Base-by-base conservation (phyloP, 2,113 vertebrate genomes). In the Percina caprodes region DNA sequence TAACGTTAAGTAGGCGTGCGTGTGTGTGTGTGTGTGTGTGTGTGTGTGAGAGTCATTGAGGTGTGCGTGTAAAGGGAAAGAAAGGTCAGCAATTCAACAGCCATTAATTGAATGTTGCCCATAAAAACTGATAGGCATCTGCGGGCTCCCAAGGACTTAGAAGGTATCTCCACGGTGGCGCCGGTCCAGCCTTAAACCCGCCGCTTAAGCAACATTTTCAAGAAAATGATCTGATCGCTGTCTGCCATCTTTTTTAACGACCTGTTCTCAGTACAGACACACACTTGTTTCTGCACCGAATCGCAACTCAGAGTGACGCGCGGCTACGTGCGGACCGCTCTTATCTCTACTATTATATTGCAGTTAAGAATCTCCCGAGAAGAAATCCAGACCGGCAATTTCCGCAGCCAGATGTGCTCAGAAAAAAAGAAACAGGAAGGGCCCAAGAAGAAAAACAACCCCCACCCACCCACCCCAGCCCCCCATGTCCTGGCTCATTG, bases 91-190 rank as follows among this genome's bases (percentile, higher is more conserved):
- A 51, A 85, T 93, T 93, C 84, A 91, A 89, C 85, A 88, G 84
- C 88, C 80, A n/a, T 58, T 94, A 95, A 93, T 95, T 70, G 51
- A 94, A 92, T 91, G 85, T 91, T 87, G 88, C 90, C 94, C 90
- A 91, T 93, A 86, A 94, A 94, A 92, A 87, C 87, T 63, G 83
- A 91, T 91, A 93, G 88, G 91, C 88, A 93, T 91, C 81, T 93
- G 90, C 87, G 77, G 93, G 66, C 92, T 74, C 80, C 85, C 84
- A 84, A 89, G 91, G 94, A 95, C 93, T 94, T 91, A 89, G 87
- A 90, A 88, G 70, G 69, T 92, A 80, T 90, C 93, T 86, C 86
- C 82, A 69, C 24, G 8, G 63, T 80, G 77, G 84, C 67, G 35
- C 5, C 35, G 1, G 49, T 87, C 78, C 89, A 85, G 75, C 33